Conservation (phyloP, 2,113 vertebrate genomes). For the Elgaria multicarinata region DNA sequence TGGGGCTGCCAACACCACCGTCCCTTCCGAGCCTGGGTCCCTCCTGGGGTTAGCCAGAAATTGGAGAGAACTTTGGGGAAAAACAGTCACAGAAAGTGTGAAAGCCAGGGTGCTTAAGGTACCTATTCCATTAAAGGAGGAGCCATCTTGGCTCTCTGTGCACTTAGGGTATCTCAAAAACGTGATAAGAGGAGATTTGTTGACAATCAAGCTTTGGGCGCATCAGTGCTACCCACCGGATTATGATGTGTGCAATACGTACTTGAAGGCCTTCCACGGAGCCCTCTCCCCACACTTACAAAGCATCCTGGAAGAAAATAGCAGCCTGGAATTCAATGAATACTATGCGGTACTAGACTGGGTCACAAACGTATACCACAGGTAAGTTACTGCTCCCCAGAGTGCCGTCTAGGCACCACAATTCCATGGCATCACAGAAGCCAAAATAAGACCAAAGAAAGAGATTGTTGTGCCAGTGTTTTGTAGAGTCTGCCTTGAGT, state of each 20-base stretch:
- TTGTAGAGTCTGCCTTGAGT: too few relatives aligned
- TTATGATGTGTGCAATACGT: constrained; percentile 70
- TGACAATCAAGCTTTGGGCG: constrained; percentile 71
- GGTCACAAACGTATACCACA: constrained; percentile 75
- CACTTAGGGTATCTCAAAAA: constrained; percentile 69
- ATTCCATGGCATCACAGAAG: not conserved
- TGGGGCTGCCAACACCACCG: accelerated
- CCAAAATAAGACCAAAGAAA: not conserved
- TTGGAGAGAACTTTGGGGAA: constrained; percentile 75
- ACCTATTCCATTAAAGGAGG: constrained; percentile 22
- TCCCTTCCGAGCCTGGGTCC: constrained; percentile 15
- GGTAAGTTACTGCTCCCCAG: constrained; percentile 64
- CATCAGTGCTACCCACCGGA: constrained; percentile 73
- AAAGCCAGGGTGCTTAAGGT: constrained; percentile 56
- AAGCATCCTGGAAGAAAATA: constrained; percentile 41
- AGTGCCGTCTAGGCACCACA: too few relatives aligned
- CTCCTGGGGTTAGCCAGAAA: constrained; percentile 68
- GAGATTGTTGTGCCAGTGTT: too few relatives aligned
- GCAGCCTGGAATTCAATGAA: constrained; percentile 35
- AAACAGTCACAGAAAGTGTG: constrained; percentile 60
- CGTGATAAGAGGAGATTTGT: constrained; percentile 63
- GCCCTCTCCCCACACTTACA: constrained; percentile 74
- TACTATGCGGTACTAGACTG: constrained; percentile 75
- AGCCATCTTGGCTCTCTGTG: constrained; percentile 44
- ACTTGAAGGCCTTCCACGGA: constrained; percentile 73